Percentiles rank a stretch among this genome's conserved stretches.
Evolutionary conservation across 2,888 invertebrate species (phyloP).

Genomic region (Mactromeris polynyma): DNA sequence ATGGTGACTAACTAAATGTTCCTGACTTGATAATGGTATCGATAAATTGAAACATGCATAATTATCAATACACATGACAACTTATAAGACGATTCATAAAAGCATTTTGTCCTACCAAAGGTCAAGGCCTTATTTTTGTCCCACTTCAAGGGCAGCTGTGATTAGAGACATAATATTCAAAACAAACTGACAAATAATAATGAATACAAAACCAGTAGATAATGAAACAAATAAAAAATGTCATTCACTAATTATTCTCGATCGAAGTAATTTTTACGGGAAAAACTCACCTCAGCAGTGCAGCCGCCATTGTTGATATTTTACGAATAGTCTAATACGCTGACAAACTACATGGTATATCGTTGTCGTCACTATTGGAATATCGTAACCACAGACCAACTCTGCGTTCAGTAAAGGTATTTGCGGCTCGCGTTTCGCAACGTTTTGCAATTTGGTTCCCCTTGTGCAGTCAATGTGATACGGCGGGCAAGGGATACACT

Average conservation of each 20-base stretch:
- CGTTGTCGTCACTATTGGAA: background rate
- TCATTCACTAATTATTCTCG: background rate
- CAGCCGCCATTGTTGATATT: constrained; percentile 13
- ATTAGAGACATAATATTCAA: background rate
- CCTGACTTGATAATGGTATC: too few relatives aligned
- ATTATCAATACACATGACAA: too few relatives aligned
- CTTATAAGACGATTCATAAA: too few relatives aligned
- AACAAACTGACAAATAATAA: background rate
- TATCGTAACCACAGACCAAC: background rate
- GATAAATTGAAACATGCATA: too few relatives aligned
- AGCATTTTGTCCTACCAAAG: background rate
- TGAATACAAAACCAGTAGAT: background rate
- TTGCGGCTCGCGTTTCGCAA: too few relatives aligned
- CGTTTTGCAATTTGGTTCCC: too few relatives aligned
- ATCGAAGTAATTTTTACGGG: background rate
- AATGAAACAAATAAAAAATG: background rate
- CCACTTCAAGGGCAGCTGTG: background rate
- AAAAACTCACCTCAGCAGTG: background rate
- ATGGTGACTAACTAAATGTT: too few relatives aligned
- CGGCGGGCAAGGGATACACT: too few relatives aligned
- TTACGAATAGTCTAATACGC: background rate
- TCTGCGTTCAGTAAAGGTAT: too few relatives aligned
- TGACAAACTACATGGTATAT: background rate
- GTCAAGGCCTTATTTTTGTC: background rate
- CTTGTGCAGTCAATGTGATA: too few relatives aligned